Conservation (phyloP, 2,888 invertebrate species). For the Aphidoletes aphidimyza region DNA sequence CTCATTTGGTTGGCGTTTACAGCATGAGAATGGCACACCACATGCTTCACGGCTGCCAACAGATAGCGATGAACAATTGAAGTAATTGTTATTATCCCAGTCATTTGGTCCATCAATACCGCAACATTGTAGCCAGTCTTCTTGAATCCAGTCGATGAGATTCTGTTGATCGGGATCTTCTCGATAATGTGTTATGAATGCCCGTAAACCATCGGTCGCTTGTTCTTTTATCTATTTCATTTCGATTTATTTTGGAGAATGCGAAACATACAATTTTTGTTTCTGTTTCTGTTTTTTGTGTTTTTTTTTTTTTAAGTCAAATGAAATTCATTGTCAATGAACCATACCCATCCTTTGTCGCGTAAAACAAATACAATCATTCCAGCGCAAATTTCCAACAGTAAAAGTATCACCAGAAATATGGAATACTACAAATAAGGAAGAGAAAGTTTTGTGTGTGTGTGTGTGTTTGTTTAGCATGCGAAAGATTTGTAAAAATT, state of each 20-base stretch:
- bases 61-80: constrained; percentile 92
- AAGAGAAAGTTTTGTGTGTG: neutral
- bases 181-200: constrained; percentile 93
- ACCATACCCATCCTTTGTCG: constrained; percentile 93
- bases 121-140: constrained; percentile 97
- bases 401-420: constrained; percentile 85
- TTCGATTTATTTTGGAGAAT: too few relatives aligned
- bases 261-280: neutral
- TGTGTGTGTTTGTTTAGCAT: neutral
- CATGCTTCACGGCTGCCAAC: constrained; percentile 95
- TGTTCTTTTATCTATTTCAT: constrained; percentile 85
- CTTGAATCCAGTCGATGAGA: constrained; percentile 98
- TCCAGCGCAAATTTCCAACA: constrained; percentile 90
- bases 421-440: constrained; percentile 86
- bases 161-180: constrained; percentile 99
- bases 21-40: constrained; percentile 98
- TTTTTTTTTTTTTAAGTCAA: too few relatives aligned
- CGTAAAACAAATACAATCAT: constrained; percentile 93
- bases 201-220: constrained; percentile 88
- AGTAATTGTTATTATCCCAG: constrained; percentile 98
- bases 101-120: constrained; percentile 97
- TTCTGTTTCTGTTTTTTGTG: too few relatives aligned
- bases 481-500: constrained; percentile 21
- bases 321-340: too few relatives aligned
- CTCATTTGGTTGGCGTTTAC: constrained; percentile 85